A percentile compares a stretch with the other conserved stretches of the same genome.
Evolutionary conservation across 2,888 invertebrate species (phyloP).

Genomic region (Plusia festucae): DNA sequence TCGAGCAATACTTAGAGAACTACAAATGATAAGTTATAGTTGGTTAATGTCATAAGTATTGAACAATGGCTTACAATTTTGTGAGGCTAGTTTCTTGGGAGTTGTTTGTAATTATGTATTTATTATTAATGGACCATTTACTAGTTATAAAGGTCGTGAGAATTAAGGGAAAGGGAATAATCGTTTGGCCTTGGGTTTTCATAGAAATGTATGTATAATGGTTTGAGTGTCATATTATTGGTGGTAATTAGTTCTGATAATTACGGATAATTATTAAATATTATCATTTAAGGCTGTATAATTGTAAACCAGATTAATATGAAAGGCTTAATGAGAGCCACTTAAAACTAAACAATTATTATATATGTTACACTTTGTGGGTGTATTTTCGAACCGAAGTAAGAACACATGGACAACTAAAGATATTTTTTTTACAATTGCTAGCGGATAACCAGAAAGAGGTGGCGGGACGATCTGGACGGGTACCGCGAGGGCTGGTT

Average conservation of each 20-base stretch:
- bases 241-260: not conserved
- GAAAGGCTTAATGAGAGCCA: not conserved
- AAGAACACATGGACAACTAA: too few species aligned
- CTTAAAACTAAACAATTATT: too few species aligned
- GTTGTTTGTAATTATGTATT: conserved; percentile 48
- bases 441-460: too few species aligned
- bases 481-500: too few species aligned
- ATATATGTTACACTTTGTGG: too few species aligned
- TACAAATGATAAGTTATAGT: conserved; percentile 45
- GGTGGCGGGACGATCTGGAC: too few species aligned
- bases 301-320: not conserved
- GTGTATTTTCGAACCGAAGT: too few species aligned
- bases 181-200: not conserved
- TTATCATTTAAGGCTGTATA: too few species aligned
- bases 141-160: conserved; percentile 29
- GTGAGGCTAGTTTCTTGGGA: conserved; percentile 35
- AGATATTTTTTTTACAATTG: too few species aligned
- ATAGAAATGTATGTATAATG: not conserved
- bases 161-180: not conserved
- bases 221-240: too few species aligned
- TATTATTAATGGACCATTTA: conserved; percentile 29
- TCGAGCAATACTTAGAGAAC: conserved; percentile 31
- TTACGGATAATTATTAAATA: not conserved
- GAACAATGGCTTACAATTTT: conserved; percentile 45
- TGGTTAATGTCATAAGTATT: conserved; percentile 41